Base-by-base conservation (phyloP, 2,113 vertebrate species). In the Erpornis zantholeuca region DNA sequence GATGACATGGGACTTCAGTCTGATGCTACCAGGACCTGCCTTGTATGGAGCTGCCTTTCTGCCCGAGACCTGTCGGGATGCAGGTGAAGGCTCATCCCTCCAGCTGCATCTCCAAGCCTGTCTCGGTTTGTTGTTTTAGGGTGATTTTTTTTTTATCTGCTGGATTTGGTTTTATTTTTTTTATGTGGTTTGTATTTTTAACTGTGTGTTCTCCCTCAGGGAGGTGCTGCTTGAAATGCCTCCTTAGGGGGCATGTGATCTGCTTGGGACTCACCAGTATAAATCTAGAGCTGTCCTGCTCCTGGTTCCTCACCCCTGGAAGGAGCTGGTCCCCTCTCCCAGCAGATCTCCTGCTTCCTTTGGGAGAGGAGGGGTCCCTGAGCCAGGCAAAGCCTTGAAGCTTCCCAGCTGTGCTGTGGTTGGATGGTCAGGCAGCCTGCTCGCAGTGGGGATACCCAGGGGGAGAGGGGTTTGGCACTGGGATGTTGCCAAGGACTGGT, bases 91-190 rank as follows among this genome's bases (percentile, higher is more conserved):
- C 73, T 92, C 33, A 83, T 66, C 12, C 75, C 9, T 86, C 52
- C 4, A 7, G 52, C 56, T 1, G 2, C 56, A 77, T 92, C 38
- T 47, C 16, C 0, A 2, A 77, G 27, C 50, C 57, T 38, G 38
- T 82, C 77, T 88, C 0, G 0, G 12, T 86, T 79, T 84, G 29
- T 75, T 76, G 9, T 69, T 86, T 72, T 89, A 91, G 63, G 42
- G 59, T 70, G 44, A 3, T 38, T 68, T 75, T 25, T 9, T 88
- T 91, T 95, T 90, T 64, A 93, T 81, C 69, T 77, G 86, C 56
- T 92, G 68, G 68, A 93, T 82, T 81, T 92, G 45, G 45, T 93
- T 94, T 93, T 88, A 83, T 90, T 93, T 97, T 97, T 96, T 94
- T 94, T 93, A 83, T 23, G 65, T 3, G 2, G 7, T 73, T 87